These are phyloP conservation scores for Drosophila watanabei DNA, from an alignment of 1,140 invertebrate species.

Conservation along the genomic window DNA sequence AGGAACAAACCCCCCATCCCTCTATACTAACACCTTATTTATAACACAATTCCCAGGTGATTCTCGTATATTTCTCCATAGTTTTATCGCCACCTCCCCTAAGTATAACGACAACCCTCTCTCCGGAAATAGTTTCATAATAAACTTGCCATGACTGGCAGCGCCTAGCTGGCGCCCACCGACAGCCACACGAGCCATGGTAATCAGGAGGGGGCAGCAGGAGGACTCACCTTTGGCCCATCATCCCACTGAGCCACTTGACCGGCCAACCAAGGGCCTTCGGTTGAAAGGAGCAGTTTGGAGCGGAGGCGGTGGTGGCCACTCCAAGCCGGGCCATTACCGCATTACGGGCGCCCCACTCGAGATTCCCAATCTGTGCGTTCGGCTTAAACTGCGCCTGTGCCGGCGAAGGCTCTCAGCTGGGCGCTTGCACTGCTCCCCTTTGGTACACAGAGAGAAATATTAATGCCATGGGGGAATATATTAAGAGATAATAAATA, in stretches of 20 bases:
- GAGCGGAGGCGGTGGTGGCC: background rate
- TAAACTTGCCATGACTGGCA: slow-evolving; percentile 42
- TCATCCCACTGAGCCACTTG: slow-evolving; percentile 19
- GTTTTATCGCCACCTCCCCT: background rate
- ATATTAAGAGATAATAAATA: background rate
- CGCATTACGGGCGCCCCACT: slow-evolving; percentile 63
- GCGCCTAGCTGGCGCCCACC: slow-evolving; percentile 58
- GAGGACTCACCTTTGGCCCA: slow-evolving; percentile 38
- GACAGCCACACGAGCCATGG: slow-evolving; percentile 17
- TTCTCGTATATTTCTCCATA: background rate
- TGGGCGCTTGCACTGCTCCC: slow-evolving; percentile 52
- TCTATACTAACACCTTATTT: background rate
- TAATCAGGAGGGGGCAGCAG: slow-evolving; percentile 27
- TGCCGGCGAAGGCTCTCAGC: slow-evolving; percentile 65
- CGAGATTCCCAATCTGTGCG: slow-evolving; percentile 61
- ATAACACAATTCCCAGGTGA: slow-evolving; percentile 11
- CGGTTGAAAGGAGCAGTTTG: background rate
- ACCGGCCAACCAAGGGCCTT: slow-evolving; percentile 32
- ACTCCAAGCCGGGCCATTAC: slow-evolving; percentile 50
- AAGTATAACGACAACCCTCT: slow-evolving; percentile 15
- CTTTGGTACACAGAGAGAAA: slow-evolving; percentile 11
- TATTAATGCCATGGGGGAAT: background rate
- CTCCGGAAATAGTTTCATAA: slow-evolving; percentile 34
- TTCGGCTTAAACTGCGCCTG: slow-evolving; percentile 68
- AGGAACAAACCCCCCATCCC: background rate